Evolutionary conservation across 2,888 invertebrate genomes (phyloP), one percentile per base, ranked within the genome.

Genomic region (Dasysyrphus albostriatus): DNA sequence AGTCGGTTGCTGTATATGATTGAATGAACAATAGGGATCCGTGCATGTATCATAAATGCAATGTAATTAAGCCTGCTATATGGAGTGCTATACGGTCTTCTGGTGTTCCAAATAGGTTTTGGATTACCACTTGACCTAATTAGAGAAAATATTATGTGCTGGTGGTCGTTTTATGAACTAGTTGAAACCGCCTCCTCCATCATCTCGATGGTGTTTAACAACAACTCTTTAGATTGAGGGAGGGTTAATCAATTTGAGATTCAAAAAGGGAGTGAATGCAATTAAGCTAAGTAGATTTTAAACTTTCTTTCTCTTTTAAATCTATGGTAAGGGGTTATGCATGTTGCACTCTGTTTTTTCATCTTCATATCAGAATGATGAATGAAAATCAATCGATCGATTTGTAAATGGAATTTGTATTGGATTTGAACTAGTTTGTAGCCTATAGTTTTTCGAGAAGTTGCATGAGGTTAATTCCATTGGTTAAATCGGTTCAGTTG

Each of bases 51-150:
- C 69, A 69, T 69, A 69, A 69, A 56, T 59, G 73, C 49, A 59
- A 72, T 81, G 65, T 76, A 81, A 84, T 84, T 84, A 84, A 76
- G 58, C 44, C 39, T 19, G 49, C 4, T 12, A 12, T 8, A 12
- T 12, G 12, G 10, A 0, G 44, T 44, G 44, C 7, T 16, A 58
- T 16, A 58, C 42, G 70, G 51, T 37, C 29, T 58, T 37, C 24
- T 59, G 59, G 32, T 44, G 65, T 72, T 67, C 34, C 42, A 56
- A 16, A 74, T 74, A 32, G 73, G 49, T 76, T 54, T 74, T 69
- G 54, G 73, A 69, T 83, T 83, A 70, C 77, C 85, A 87, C 85
- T 87, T 75, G 82, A 87, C 85, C 85, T 87, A 87, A 87, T 87
- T 87, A 83, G 42, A 29, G 32, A 29, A 39, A 39, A 19, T 29